These are phyloP conservation scores for Linnaemya vulpina DNA, from an alignment of 2,888 invertebrate genomes.

Conservation along the genomic window DNA sequence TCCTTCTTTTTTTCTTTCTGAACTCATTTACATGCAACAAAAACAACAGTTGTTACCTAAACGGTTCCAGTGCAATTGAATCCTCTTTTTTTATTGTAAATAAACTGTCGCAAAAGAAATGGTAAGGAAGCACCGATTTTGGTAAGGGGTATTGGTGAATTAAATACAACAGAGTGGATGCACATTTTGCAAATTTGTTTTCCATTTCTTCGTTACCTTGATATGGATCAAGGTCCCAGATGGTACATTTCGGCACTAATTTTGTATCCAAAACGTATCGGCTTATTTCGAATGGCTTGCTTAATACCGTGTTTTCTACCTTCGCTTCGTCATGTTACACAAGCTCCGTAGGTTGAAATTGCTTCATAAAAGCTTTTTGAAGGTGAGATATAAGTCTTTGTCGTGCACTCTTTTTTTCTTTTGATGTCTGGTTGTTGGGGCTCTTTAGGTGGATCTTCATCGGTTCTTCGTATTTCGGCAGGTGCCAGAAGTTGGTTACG, in stretches of 20 bases:
- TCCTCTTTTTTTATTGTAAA: slow-evolving; percentile 3
- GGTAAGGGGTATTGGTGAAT: slow-evolving; percentile 4
- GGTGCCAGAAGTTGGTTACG: not conserved
- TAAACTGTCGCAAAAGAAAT: not conserved
- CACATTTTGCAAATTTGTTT: slow-evolving; percentile 17
- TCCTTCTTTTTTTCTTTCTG: too few relatives aligned
- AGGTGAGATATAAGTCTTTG: not conserved
- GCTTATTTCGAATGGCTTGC: not conserved
- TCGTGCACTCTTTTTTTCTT: slow-evolving; percentile 7
- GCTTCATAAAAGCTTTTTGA: too few relatives aligned
- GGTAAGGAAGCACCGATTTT: slow-evolving; percentile 1
- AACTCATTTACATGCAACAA: too few relatives aligned
- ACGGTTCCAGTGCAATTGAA: not conserved
- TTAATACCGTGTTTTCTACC: too few relatives aligned
- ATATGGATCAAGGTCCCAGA: not conserved
- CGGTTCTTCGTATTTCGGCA: too few relatives aligned
- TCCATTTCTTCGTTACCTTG: slow-evolving; percentile 17
- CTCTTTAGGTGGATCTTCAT: too few relatives aligned
- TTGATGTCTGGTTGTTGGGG: not conserved
- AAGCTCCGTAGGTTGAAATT: too few relatives aligned
- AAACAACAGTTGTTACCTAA: not conserved
- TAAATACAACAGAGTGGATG: slow-evolving; percentile 14
- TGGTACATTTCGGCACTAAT: slow-evolving; percentile 3
- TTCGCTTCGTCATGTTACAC: too few relatives aligned
- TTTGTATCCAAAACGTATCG: slow-evolving; percentile 20